Base-by-base conservation (phyloP, 2,888 invertebrate species). In the Cheiracanthium punctorium region DNA sequence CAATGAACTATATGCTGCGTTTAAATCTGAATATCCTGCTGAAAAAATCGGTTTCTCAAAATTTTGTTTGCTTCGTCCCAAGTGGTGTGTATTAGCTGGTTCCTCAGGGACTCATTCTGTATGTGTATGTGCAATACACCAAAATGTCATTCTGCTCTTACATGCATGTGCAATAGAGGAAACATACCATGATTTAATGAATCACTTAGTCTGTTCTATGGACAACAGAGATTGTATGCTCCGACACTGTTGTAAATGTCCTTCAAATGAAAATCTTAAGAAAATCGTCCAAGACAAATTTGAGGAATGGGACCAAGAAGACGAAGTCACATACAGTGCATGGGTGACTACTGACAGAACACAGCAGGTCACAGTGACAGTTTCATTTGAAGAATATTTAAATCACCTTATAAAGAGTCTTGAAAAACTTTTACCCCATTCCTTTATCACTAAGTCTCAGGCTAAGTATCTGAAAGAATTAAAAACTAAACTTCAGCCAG, bases 21-120 rank as follows among this genome's bases (percentile, higher is more conserved):
- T 75, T 28, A 82, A 82, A 69, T 20, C 17, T 29, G 74, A 28
- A 75, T 24, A 82, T 69, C n/a, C n/a, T n/a, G 73, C 67, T 20
- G 41, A 20, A 8, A 72, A 72, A 29, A 29, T 52, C 20, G 81
- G 81, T 28, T 81, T 81, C 29, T 81, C 73, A 33, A 81, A 81
- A 41, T 81, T 81, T 74, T 58, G 43, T 24, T 5, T 7, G 1
- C 29, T 81, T 7, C 10, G 81, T 29, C 81, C 81, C 20, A 72
- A 73, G 24, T 65, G 67, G 41, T 81, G 73, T 73, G 73, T 81
- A 32, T 30, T 65, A 1, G 81, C 52, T 30, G 70, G 76, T 1
- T 32, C n/a, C 14, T 1, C 20, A 37, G 76, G 65, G 12, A 65
- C 76, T 7, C 76, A 76, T 14, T 28, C 12, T 0, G 67, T 76